Percentiles rank a stretch among this genome's conserved stretches.
Evolutionary conservation across 2,113 vertebrate genomes (phyloP).

Genomic region (Sinocyclocheilus grahami): DNA sequence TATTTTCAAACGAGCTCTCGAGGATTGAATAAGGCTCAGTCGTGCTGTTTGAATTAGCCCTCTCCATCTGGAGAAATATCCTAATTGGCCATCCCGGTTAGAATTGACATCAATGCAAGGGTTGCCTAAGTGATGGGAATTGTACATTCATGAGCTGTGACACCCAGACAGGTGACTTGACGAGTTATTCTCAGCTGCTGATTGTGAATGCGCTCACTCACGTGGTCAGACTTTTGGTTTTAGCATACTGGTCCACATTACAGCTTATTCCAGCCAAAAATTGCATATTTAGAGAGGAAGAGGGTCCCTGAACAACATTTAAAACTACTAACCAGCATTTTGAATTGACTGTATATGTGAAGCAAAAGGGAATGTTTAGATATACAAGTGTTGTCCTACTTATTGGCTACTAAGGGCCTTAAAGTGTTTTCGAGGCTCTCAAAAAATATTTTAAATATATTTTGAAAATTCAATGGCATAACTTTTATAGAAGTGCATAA

Average conservation of each 20-base stretch:
- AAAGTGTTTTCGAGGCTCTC: no score
- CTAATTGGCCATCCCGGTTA: constrained; percentile 9
- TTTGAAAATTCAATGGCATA: neutral
- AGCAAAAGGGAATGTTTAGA: neutral
- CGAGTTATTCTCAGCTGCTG: neutral
- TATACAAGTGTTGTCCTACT: neutral
- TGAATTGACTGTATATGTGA: neutral
- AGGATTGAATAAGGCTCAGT: constrained; percentile 40
- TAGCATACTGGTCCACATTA: neutral
- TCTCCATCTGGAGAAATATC: constrained; percentile 32
- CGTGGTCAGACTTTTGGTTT: neutral
- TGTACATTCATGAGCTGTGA: constrained; percentile 1
- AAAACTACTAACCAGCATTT: neutral
- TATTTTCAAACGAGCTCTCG: constrained; percentile 43
- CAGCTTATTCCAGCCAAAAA: neutral
- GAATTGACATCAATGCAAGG: neutral
- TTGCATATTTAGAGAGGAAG: neutral
- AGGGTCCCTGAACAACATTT: neutral
- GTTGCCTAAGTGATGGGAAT: constrained; percentile 14
- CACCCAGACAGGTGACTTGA: neutral
- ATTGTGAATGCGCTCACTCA: neutral
- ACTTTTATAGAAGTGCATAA: no score
- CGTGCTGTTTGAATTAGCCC: constrained; percentile 23
- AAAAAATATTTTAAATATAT: neutral
- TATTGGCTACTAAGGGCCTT: neutral